Evolutionary conservation across 2,888 invertebrate species (phyloP), one percentile per base, ranked within the genome.

Genomic region (Syritta pipiens): DNA sequence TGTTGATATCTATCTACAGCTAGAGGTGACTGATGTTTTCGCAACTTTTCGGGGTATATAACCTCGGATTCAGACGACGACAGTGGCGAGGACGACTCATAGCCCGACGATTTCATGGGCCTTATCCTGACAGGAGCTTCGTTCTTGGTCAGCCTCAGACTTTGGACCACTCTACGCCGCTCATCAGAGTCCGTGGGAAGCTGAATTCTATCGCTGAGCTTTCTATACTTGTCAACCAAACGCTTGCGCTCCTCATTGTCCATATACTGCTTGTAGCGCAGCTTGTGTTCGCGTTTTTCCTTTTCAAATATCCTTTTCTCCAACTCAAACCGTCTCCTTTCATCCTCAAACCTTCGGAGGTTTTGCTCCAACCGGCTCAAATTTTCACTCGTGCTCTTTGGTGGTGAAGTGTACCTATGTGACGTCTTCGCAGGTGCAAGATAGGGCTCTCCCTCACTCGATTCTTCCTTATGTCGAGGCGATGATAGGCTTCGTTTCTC

Each of bases 231-330:
- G 44, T 86, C 86, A 2, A 88, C 79, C 14, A 89, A 62, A 0
- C 86, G 84, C 46, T 85, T 86, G 4, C 87, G 85, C 46, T 89
- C 89, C 67, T 88, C 86, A 28, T 85, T 85, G 68, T 88, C 88
- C 37, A 87, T 55, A 71, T 88, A 83, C 65, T 88, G 88, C 44
- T 86, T 87, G 69, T 86, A 84, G 2, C 86, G 85, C 46, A 86
- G 22, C 65, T 86, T 86, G 62, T 88, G 88, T 19, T 92, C 92
- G 4, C 92, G 90, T 83, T 91, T 90, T 75, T 92, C 89, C 37
- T 89, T 89, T 86, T 90, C 91, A 17, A 87, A 89, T 2, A 86
- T 86, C 9, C 89, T 86, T 67, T 88, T 89, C 60, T 88, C 89
- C 2, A 85, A 87, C 85, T 91, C 91, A 59, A 89, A 89, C 2